Evolutionary conservation across 2,888 invertebrate genomes (phyloP), one percentile per base, ranked within the genome.

Genomic region (Rhagophthalmus giganteus): DNA sequence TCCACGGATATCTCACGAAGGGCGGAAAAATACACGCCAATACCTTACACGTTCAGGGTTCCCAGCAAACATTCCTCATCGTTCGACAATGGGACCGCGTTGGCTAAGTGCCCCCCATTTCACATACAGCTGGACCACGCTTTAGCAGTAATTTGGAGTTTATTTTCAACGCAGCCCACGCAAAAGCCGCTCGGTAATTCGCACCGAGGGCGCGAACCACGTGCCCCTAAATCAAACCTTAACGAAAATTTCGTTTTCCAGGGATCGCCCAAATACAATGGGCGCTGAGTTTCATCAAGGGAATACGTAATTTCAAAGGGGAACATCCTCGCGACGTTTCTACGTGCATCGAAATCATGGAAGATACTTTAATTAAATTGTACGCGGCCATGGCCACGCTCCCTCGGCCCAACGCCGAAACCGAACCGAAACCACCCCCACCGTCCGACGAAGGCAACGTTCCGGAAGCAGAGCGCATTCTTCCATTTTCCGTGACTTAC

Each of bases 251-350:
- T n/a, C n/a, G n/a, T n/a, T n/a, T 53, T 58, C 47, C 54, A 69
- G 75, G 76, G 20, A 74, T 76, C 32, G 68, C 65, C n/a, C 75
- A 76, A 50, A 57, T 77, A 12, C 74, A 75, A 38, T 77, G 76
- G 76, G 75, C 75, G 0, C 58, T 74, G 13, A 65, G 64, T 20
- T 76, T 76, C 54, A 49, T 77, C 8, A 63, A 70, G 31, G 70
- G 72, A 2, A 66, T 76, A 9, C 67, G 66, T 39, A 67, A 69
- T 48, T 48, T 61, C 3, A 63, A 67, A 26, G 73, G 73, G 1
- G 68, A 67, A 20, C 66, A 69, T 50, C 69, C 75, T 0, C 65
- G 63, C 50, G 76, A 77, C 51, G 66, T 77, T 1, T 61, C 66
- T 7, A 52, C 72, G 13, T 74, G 74, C 45, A 71, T 76, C 20